phyloP scores from a whole-genome alignment of 1,140 invertebrate species.

The Drosophila biarmipes region DNA sequence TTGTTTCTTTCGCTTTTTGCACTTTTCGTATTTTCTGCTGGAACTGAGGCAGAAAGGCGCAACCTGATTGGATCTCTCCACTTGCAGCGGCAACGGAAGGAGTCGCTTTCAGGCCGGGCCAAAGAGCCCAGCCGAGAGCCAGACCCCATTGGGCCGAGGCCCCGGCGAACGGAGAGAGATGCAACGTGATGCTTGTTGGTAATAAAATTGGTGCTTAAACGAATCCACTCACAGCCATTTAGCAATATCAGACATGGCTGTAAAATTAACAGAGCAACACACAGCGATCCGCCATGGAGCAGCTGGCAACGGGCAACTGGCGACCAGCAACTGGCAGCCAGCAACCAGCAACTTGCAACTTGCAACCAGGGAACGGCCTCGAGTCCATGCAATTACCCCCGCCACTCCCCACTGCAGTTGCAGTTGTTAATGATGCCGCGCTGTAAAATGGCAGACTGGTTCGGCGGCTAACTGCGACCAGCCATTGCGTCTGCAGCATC shows the following conservation, averaged over 20 bases:
- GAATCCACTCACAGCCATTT: slow-evolving; percentile 84
- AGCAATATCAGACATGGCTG: slow-evolving; percentile 84
- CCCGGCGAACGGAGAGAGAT: slow-evolving; percentile 43
- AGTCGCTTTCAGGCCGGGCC: slow-evolving; percentile 24
- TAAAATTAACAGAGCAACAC: slow-evolving; percentile 83
- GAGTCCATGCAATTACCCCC: slow-evolving; percentile 74
- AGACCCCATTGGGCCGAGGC: slow-evolving; percentile 35
- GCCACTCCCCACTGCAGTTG: slow-evolving; percentile 68
- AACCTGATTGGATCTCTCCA: slow-evolving; percentile 80
- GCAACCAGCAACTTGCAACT: slow-evolving; percentile 23
- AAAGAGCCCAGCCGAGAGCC: slow-evolving; percentile 38
- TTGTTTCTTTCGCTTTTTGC: slow-evolving; percentile 12
- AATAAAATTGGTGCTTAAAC: slow-evolving; percentile 84
- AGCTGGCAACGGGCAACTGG: slow-evolving; percentile 4
- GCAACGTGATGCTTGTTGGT: slow-evolving; percentile 81
- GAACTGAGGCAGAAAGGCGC: slow-evolving; percentile 66
- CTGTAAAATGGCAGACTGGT: slow-evolving; percentile 81
- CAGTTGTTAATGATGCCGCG: slow-evolving; percentile 66
- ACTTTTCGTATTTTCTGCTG: slow-evolving; percentile 24
- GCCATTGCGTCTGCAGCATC: slow-evolving; percentile 72
- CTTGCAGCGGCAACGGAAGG: slow-evolving; percentile 61
- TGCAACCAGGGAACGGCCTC: slow-evolving; percentile 67
- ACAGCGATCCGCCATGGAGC: slow-evolving; percentile 50
- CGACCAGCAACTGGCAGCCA: slow-evolving; percentile 3
- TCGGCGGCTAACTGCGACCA: slow-evolving; percentile 30